These are phyloP conservation scores for Zaprionus vittiger DNA, from an alignment of 1,140 invertebrate genomes.

Conservation along the genomic window DNA sequence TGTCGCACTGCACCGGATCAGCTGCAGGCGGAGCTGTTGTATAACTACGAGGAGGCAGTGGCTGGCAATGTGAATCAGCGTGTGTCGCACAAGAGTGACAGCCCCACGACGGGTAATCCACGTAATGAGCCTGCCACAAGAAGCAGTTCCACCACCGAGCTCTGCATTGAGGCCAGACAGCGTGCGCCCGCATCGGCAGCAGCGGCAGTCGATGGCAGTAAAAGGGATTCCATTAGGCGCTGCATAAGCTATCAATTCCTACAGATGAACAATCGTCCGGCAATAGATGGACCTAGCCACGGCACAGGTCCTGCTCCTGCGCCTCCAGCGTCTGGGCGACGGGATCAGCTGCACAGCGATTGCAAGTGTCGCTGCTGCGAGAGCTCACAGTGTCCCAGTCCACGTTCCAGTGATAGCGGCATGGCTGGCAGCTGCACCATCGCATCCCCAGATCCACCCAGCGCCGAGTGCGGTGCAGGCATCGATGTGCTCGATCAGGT, in stretches of 20 bases:
- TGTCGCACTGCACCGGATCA: conserved; percentile 85
- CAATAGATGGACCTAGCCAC: background rate
- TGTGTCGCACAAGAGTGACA: conserved; percentile 72
- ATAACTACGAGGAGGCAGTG: conserved; percentile 76
- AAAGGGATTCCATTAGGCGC: conserved; percentile 73
- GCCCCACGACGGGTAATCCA: conserved; percentile 47
- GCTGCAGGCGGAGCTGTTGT: conserved; percentile 85
- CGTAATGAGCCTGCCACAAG: conserved; percentile 16
- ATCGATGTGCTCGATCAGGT: conserved; percentile 56
- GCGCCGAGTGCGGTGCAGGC: conserved; percentile 43
- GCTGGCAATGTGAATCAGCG: conserved; percentile 84
- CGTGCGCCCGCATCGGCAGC: background rate
- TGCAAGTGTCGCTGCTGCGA: conserved; percentile 87
- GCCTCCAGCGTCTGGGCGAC: conserved; percentile 8
- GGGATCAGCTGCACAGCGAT: conserved; percentile 49
- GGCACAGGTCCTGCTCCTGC: background rate
- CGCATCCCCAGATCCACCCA: conserved; percentile 87
- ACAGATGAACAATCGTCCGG: conserved; percentile 62
- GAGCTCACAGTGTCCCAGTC: conserved; percentile 87
- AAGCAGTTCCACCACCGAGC: conserved; percentile 63
- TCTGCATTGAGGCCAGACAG: conserved; percentile 63
- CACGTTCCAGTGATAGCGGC: conserved; percentile 90
- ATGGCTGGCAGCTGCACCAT: conserved; percentile 92
- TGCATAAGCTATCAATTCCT: conserved; percentile 85
- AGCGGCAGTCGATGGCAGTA: conserved; percentile 1